These are phyloP conservation scores for Pachypsylla venusta DNA, from an alignment of 1,140 invertebrate species.

Conservation along the genomic window DNA sequence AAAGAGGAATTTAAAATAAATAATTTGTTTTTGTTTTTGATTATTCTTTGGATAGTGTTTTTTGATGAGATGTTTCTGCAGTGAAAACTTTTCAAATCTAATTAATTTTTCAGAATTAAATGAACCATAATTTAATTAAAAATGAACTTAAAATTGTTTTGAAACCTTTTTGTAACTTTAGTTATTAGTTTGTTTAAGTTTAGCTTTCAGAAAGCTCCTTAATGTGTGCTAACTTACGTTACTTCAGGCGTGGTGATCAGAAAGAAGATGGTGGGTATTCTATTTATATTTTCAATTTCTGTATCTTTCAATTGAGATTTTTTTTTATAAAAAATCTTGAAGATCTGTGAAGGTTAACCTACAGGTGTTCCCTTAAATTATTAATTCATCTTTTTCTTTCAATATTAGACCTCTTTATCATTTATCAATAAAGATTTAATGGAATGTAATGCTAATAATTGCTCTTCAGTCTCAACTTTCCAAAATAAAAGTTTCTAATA, in stretches of 20 bases:
- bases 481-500: constrained; percentile 2
- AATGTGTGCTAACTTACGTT: not conserved
- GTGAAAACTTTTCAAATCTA: constrained; percentile 1
- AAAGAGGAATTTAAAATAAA: no score
- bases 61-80: no score
- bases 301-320: constrained; percentile 2
- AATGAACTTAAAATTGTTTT: not conserved
- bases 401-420: not conserved
- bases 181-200: not conserved
- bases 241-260: constrained; percentile 5
- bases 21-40: no score
- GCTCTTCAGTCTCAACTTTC: not conserved
- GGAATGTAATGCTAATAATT: constrained; percentile 10
- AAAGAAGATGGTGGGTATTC: constrained; percentile 8
- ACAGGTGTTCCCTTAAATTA: constrained; percentile 5
- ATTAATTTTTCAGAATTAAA: not conserved
- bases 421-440: not conserved
- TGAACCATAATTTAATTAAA: not conserved
- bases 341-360: constrained; percentile 4
- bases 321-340: not conserved
- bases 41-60: no score
- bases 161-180: not conserved
- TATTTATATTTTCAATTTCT: not conserved
- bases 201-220: not conserved
- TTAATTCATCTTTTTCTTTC: not conserved